Evolutionary conservation across 2,797 vertebrate species (phyloP).

Genomic region (Babyrousa celebensis): DNA sequence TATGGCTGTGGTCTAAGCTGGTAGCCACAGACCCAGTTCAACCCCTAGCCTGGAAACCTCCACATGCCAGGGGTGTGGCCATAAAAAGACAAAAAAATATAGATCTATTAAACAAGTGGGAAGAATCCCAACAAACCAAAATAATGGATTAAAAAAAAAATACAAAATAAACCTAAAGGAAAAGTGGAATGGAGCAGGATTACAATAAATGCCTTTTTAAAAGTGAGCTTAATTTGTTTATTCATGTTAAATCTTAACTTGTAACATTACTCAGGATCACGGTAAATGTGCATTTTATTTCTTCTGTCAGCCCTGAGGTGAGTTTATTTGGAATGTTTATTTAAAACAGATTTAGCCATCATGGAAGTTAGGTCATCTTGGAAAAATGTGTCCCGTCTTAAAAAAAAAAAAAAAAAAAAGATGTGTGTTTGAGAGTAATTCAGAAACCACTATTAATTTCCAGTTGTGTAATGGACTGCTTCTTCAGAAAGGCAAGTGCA

Average conservation of each 20-base stretch:
- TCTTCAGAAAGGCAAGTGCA: conserved; percentile 41
- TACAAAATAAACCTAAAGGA: neutral
- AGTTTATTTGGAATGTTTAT: conserved; percentile 33
- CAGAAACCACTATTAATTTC: conserved; percentile 73
- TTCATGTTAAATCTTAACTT: neutral
- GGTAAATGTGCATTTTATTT: conserved; percentile 1
- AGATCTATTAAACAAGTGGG: too few species aligned
- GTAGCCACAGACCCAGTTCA: too few species aligned
- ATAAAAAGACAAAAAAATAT: too few species aligned
- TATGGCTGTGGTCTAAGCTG: too few species aligned
- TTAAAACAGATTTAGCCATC: conserved; percentile 57
- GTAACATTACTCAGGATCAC: neutral
- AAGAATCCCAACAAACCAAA: neutral
- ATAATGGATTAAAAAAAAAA: neutral
- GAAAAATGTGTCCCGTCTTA: conserved; percentile 48
- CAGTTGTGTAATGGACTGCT: neutral
- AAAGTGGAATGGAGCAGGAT: neutral
- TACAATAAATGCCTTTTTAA: neutral
- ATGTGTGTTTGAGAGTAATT: conserved; percentile 47
- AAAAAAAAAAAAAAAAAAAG: neutral
- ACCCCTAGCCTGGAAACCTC: too few species aligned
- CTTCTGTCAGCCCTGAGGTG: neutral
- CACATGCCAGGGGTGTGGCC: too few species aligned
- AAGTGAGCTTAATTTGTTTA: neutral
- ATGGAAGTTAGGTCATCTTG: conserved; percentile 62